These are phyloP conservation scores for Rhodinocichla rosea DNA, from an alignment of 2,113 vertebrate genomes.

Conservation along the genomic window DNA sequence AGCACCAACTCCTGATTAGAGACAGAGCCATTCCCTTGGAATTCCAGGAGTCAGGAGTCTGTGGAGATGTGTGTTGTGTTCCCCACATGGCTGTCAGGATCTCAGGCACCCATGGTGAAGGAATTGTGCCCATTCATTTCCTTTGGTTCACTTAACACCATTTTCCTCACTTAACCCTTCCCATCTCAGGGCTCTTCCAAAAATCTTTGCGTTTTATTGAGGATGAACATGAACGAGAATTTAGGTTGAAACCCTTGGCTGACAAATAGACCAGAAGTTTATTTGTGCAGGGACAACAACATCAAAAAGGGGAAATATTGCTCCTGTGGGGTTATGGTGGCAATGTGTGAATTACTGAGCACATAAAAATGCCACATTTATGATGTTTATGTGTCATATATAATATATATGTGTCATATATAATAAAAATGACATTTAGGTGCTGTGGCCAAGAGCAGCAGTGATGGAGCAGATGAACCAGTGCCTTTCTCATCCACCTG, in stretches of 20 bases:
- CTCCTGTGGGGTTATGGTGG: not conserved
- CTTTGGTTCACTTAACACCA: not conserved
- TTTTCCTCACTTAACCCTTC: not conserved
- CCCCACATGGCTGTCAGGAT: not conserved
- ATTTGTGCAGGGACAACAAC: not conserved
- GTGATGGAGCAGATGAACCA: not conserved
- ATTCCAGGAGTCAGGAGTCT: not conserved
- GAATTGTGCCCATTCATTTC: not conserved
- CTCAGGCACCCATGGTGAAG: not conserved
- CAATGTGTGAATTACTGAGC: not conserved
- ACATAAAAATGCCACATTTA: not conserved
- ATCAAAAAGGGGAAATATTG: not conserved
- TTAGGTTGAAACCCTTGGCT: not conserved
- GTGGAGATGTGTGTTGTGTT: not conserved
- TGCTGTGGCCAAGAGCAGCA: not conserved
- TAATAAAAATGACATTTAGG: not conserved
- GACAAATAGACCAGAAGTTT: not conserved
- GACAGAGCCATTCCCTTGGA: not conserved
- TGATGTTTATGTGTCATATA: not conserved
- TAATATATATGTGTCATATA: no score
- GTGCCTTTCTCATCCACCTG: not conserved
- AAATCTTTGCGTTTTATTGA: not conserved
- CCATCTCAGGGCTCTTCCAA: not conserved
- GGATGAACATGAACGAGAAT: not conserved
- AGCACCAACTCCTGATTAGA: not conserved